Evolutionary conservation across 2,888 invertebrate species (phyloP).

Genomic region (Nasonia oneida): DNA sequence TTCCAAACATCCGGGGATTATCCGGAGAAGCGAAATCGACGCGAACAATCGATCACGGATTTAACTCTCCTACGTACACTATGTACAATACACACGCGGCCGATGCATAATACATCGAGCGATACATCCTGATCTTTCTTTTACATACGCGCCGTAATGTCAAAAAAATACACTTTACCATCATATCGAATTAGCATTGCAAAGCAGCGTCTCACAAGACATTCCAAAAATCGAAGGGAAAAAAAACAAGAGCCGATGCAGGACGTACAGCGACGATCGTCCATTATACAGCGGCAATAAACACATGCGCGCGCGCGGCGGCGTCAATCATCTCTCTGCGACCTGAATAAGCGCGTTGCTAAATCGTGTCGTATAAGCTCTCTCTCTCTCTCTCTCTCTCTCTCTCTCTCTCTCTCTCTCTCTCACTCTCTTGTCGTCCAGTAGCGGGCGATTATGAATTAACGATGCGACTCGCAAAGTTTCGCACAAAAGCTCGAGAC

Average conservation of each 20-base stretch:
- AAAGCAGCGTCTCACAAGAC: too few species aligned
- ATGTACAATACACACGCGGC: background rate
- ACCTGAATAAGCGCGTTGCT: slow-evolving; percentile 44
- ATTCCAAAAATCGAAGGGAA: background rate
- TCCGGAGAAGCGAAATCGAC: background rate
- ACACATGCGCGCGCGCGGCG: background rate
- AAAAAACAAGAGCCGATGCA: background rate
- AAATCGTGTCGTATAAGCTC: slow-evolving; percentile 32
- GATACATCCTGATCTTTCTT: too few species aligned
- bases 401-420: slow-evolving; percentile 7
- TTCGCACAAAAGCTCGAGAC: background rate
- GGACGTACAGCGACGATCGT: background rate
- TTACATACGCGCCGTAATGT: too few species aligned
- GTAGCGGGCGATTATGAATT: background rate
- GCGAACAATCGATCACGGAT: background rate
- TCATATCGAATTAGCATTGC: too few species aligned
- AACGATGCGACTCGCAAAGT: background rate
- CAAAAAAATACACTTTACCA: too few species aligned
- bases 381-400: background rate
- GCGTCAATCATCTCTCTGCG: slow-evolving; percentile 12
- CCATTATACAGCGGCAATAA: background rate
- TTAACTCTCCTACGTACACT: background rate
- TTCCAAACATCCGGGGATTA: background rate
- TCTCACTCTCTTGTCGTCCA: background rate
- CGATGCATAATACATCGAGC: too few species aligned